Percentiles rank a stretch among this genome's conserved stretches.
Evolutionary conservation across 1,140 invertebrate species (phyloP).

Genomic region (Acromyrmex charruanus): DNA sequence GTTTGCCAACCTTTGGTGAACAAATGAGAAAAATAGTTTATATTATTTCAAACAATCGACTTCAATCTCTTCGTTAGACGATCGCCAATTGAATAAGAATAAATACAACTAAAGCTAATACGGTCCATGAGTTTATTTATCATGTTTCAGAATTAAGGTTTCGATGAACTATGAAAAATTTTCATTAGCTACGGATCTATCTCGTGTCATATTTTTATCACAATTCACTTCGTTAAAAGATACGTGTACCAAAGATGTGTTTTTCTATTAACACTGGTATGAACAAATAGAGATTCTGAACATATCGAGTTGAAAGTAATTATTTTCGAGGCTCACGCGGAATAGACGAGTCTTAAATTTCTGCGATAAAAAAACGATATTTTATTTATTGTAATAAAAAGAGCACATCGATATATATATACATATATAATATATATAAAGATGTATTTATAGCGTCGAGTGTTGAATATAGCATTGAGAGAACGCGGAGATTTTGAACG

Average conservation of each 20-base stretch:
- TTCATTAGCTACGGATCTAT: neutral
- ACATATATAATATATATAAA: neutral
- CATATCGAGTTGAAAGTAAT: neutral
- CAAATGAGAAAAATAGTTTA: neutral
- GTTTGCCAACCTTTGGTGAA: neutral
- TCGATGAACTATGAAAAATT: neutral
- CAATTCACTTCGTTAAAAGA: neutral
- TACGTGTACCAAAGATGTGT: neutral
- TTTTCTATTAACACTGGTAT: neutral
- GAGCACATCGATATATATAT: neutral
- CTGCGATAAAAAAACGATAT: neutral
- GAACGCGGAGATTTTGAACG: slow-evolving; percentile 22
- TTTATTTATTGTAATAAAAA: neutral
- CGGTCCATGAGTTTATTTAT: neutral
- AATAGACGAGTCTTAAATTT: neutral
- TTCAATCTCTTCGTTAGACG: neutral
- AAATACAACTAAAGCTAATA: neutral
- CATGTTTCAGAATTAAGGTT: neutral
- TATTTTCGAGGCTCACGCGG: neutral
- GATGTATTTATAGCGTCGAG: neutral
- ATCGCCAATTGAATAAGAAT: neutral
- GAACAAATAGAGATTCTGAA: neutral
- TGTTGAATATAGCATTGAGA: neutral
- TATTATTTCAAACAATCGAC: neutral
- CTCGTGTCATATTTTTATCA: neutral